Evolutionary conservation across 2,113 vertebrate genomes (phyloP).

Genomic region (Campylorhamphus procurvoides): DNA sequence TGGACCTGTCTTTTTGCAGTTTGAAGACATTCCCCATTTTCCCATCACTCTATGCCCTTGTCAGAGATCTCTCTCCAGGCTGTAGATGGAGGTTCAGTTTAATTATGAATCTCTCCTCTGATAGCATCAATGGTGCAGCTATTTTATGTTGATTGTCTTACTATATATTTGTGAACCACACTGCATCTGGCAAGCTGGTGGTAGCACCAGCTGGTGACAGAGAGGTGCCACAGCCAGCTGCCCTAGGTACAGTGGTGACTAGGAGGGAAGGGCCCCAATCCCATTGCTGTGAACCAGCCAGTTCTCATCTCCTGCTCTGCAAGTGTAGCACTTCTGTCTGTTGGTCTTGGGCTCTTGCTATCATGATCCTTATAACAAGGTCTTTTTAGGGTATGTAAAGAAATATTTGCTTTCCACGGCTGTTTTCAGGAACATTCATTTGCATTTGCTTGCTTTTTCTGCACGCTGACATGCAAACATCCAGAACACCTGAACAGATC

Average conservation of each 20-base stretch:
- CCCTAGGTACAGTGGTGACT: rapidly evolving
- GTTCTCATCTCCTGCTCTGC: not conserved
- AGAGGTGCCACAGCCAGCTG: not conserved
- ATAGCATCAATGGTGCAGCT: not conserved
- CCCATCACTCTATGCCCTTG: not conserved
- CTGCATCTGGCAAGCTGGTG: not conserved
- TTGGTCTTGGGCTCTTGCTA: not conserved
- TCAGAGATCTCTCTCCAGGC: not conserved
- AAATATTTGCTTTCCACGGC: conserved; percentile 24
- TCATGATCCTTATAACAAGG: not conserved
- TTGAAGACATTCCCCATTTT: not conserved
- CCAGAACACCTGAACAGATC: conserved; percentile 6
- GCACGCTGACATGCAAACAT: not conserved
- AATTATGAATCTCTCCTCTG: not conserved
- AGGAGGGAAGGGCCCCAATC: not conserved
- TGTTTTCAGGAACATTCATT: conserved; percentile 44
- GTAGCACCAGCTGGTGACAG: not conserved
- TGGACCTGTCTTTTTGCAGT: not conserved
- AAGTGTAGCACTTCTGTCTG: not conserved
- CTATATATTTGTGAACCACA: not conserved
- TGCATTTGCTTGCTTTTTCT: conserved; percentile 61
- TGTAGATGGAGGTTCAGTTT: not conserved
- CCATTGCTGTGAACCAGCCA: not conserved
- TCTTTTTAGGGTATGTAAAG: not conserved
- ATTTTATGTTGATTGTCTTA: not conserved